Conservation (phyloP, 37 sponge, comb jelly and placozoan genomes). For the Crambe crambe region DNA sequence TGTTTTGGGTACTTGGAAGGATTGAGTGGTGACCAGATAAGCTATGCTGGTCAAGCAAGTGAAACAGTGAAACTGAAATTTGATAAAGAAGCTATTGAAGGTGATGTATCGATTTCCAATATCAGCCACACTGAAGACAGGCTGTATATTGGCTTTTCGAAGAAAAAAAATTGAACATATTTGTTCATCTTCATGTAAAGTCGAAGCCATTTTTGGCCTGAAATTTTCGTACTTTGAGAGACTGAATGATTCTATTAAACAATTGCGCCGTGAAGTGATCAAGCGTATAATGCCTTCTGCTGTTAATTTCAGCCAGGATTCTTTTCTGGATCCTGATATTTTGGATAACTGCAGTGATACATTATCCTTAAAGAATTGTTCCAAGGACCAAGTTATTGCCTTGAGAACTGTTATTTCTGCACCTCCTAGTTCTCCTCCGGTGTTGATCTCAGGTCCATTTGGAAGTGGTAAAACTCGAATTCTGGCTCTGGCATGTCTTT, state of each 20-base stretch:
- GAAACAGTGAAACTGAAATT: background rate
- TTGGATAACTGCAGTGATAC: background rate
- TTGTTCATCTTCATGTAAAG: background rate
- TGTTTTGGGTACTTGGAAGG: background rate
- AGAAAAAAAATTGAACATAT: background rate
- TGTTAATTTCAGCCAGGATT: background rate
- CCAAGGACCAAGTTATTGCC: background rate
- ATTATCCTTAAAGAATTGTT: background rate
- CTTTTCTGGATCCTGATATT: background rate
- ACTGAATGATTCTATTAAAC: background rate
- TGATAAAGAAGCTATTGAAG: background rate
- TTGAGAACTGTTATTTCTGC: background rate
- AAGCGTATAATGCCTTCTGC: background rate
- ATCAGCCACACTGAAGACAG: background rate
- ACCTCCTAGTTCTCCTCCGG: background rate
- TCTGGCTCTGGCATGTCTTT: background rate
- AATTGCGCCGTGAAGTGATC: background rate
- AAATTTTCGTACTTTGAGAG: background rate
- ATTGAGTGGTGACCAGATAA: background rate
- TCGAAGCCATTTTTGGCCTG: background rate
- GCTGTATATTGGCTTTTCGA: background rate
- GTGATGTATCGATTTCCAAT: background rate
- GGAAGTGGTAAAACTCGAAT: background rate
- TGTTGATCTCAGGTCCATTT: background rate
- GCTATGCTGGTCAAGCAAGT: background rate